Conservation (phyloP, 2,888 invertebrate species). For the Lagria hirta region DNA sequence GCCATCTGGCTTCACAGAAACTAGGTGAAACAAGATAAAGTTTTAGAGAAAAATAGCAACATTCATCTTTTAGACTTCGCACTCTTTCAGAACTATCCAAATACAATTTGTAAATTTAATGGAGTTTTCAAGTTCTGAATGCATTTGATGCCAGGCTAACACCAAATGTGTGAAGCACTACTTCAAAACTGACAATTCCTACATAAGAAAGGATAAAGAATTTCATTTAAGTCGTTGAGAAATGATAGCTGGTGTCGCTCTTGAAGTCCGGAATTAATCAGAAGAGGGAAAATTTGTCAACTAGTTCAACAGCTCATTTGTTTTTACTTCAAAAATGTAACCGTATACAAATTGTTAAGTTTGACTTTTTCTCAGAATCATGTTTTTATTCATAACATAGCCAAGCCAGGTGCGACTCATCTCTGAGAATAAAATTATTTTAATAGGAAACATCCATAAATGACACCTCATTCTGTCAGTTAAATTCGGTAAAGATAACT, state of each 20-base stretch:
- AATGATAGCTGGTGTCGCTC: constrained; percentile 6
- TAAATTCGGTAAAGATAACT: too few species aligned
- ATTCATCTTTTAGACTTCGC: too few species aligned
- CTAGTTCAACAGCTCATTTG: constrained; percentile 26
- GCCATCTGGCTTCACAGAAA: too few species aligned
- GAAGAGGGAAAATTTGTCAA: constrained; percentile 23
- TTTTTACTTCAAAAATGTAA: constrained; percentile 16
- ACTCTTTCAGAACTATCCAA: too few species aligned
- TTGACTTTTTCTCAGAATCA: constrained; percentile 21
- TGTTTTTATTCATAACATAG: constrained; percentile 38
- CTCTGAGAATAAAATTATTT: too few species aligned
- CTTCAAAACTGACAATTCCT: constrained; percentile 15
- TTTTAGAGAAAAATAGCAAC: too few species aligned
- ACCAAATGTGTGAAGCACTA: constrained; percentile 27
- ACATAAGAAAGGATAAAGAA: constrained; percentile 7
- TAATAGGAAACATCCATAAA: too few species aligned
- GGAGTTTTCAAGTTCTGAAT: constrained; percentile 24
- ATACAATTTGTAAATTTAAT: constrained; percentile 26
- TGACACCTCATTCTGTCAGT: too few species aligned
- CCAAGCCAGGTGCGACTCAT: constrained; percentile 30
- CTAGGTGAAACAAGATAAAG: too few species aligned
- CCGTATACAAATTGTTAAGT: constrained; percentile 27
- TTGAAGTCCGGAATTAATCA: constrained; percentile 21
- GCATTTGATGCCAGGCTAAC: constrained; percentile 10
- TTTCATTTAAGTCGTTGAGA: constrained; percentile 8